Evolutionary conservation across 2,888 invertebrate genomes (phyloP).

Genomic region (Abrostola triplasia): DNA sequence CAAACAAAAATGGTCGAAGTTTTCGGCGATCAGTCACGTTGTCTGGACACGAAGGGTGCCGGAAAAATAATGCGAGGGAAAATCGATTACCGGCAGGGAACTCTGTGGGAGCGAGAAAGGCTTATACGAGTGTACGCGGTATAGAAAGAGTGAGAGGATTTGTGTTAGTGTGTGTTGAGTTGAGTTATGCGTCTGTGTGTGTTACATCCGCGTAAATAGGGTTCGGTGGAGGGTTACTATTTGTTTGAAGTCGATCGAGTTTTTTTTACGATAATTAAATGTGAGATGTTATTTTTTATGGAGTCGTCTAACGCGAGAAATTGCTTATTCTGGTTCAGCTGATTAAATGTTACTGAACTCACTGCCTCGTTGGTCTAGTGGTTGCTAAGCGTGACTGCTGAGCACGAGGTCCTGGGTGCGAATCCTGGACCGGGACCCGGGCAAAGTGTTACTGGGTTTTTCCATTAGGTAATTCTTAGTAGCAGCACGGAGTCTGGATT

Average conservation of each 20-base stretch:
- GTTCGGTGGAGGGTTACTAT: conserved; percentile 55
- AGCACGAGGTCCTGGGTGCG: no score
- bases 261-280: conserved; percentile 1
- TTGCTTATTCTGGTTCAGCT: no score
- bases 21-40: conserved; percentile 37
- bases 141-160: conserved; percentile 36
- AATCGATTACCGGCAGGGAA: conserved; percentile 53
- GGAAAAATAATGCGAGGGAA: conserved; percentile 59
- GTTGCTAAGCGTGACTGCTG: no score
- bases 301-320: no score
- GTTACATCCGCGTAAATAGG: conserved; percentile 49
- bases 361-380: no score
- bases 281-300: no score
- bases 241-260: conserved; percentile 15
- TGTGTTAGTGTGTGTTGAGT: conserved; percentile 38
- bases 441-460: no score
- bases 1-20: conserved; percentile 35
- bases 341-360: no score
- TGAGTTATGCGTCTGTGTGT: conserved; percentile 15
- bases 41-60: conserved; percentile 38
- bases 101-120: conserved; percentile 31
- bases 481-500: no score
- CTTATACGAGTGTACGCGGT: neutral
- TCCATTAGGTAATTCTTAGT: no score
- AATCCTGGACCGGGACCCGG: no score